Evolutionary conservation across 2,797 vertebrate genomes (phyloP).

Genomic region (Sebastes matsubarae): DNA sequence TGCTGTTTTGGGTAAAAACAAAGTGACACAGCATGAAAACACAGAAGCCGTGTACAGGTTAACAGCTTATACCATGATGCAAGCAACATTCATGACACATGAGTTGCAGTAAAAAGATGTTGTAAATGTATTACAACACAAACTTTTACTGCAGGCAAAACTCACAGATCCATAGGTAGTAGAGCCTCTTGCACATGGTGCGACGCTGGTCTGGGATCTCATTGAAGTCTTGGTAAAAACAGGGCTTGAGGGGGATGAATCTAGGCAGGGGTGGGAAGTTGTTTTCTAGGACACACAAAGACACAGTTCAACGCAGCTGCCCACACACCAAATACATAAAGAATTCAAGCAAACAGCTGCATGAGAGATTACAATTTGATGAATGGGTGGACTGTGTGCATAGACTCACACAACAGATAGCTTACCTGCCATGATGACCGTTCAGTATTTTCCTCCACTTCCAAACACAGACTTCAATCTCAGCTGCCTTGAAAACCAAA

Average conservation of each 20-base stretch:
- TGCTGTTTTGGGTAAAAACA: conserved; percentile 73
- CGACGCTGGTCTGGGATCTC: conserved; percentile 92
- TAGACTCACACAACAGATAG: not conserved
- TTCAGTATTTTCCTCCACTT: conserved; percentile 41
- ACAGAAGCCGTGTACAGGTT: not conserved
- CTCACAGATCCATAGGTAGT: conserved; percentile 96
- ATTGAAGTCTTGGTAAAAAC: conserved; percentile 96
- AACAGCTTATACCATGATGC: not conserved
- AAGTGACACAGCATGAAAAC: conserved; percentile 11
- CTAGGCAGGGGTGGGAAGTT: conserved; percentile 94
- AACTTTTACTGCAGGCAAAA: conserved; percentile 28
- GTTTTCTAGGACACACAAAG: conserved; percentile 80
- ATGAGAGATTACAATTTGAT: not conserved
- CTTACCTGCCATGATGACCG: conserved; percentile 81
- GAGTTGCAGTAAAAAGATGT: not conserved
- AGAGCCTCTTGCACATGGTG: conserved; percentile 91
- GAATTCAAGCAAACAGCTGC: conserved; percentile 23
- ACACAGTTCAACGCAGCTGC: conserved; percentile 1
- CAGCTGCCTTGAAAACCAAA: conserved; percentile 40
- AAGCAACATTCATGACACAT: not conserved
- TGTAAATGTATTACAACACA: not conserved
- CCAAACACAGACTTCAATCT: conserved; percentile 47
- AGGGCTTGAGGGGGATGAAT: conserved; percentile 93
- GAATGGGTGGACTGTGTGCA: not conserved
- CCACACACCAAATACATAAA: conserved; percentile 5